Base-by-base conservation (phyloP, 2,113 vertebrate genomes). In the Sceloporus tristichus region DNA sequence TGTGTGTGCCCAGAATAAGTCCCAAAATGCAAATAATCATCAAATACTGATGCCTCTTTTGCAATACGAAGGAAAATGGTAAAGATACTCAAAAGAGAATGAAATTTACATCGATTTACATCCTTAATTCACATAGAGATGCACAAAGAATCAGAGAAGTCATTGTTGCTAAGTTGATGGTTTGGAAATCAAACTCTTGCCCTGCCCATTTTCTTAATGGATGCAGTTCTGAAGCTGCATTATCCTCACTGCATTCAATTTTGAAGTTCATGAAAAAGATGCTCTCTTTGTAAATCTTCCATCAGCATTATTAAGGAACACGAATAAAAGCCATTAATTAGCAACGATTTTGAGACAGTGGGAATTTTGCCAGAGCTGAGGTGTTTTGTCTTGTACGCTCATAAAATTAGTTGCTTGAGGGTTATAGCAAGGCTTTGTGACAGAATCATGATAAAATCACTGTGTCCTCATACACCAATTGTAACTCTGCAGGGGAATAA, bases 231-330 rank as follows among this genome's bases (percentile, higher is more conserved):
- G 79, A 56, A 53, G 65, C 14, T 19, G 6, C 11, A 14, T 68
- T 66, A 53, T 66, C 0, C 7, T 0, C 19, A 1, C 10, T 23
- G 21, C 0, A 13, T 0, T 0, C 53, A 29, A 2, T 42, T 1
- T 7, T 8, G 18, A 76, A 81, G 38, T 54, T n/a, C 7, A 54
- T 54, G 4, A 53, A 76, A 27, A 74, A 86, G 38, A 18, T 1
- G 38, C 14, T 5, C 7, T 4, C 84, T 85, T 75, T 13, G 29
- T 65, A 82, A 6, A 54, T 34, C 76, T 42, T 70, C 65, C 7
- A 21, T 5, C 54, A 23, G 7, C 82, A 85, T 59, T 8, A 0
- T 75, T 0, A 1, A 86, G 71, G 40, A 48, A 62, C 19, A 34
- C 79, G 88, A 70, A 71, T 19, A 79, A 90, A 66, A 88, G 13